phyloP scores from a whole-genome alignment of 2,797 vertebrate species.

The Clarias platycephalus region DNA sequence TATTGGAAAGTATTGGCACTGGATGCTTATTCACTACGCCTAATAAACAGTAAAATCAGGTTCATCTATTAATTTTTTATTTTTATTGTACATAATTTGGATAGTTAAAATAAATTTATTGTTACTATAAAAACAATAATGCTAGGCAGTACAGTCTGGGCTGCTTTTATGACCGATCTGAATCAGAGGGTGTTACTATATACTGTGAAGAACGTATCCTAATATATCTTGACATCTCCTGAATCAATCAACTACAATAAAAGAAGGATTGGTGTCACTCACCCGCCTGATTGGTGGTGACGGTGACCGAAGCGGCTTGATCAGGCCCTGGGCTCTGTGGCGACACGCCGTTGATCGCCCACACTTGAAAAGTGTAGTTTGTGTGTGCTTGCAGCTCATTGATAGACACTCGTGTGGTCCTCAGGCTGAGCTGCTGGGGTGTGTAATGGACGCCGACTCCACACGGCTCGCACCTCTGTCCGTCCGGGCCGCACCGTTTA shows the following conservation, averaged over 20 bases:
- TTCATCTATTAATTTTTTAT: neutral
- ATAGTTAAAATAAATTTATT: neutral
- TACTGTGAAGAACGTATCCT: neutral
- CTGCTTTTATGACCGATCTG: neutral
- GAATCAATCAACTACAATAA: neutral
- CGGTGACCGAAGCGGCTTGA: constrained; percentile 90
- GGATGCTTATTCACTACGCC: neutral
- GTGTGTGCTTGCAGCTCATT: constrained; percentile 95
- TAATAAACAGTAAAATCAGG: neutral
- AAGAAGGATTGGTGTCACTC: constrained; percentile 49
- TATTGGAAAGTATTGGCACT: neutral
- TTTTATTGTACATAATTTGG: neutral
- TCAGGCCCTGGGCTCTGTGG: constrained; percentile 82
- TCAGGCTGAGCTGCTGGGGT: constrained; percentile 83
- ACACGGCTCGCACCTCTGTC: constrained; percentile 85
- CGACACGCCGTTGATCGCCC: constrained; percentile 91
- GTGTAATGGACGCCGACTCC: constrained; percentile 86
- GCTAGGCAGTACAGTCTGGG: neutral
- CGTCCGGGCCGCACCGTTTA: constrained; percentile 78
- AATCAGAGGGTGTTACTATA: neutral
- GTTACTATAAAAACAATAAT: neutral
- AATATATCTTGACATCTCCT: neutral
- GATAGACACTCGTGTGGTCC: constrained; percentile 86
- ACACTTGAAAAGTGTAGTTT: constrained; percentile 95
- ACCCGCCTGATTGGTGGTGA: constrained; percentile 99